Conservation (phyloP, 2,797 vertebrate species). For the Sebastes trivittatus region DNA sequence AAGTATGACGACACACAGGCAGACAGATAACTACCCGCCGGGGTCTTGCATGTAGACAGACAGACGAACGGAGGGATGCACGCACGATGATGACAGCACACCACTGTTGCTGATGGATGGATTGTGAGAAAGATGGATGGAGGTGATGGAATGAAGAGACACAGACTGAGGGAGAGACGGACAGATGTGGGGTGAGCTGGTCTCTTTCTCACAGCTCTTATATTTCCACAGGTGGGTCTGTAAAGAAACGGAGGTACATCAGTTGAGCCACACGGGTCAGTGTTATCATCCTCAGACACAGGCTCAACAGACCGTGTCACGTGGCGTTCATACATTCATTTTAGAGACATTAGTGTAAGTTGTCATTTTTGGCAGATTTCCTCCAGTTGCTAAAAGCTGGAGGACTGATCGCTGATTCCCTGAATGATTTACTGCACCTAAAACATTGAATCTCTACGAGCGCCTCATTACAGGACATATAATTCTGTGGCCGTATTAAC, state of each 20-base stretch:
- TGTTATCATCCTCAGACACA: not conserved
- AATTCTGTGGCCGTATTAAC: not conserved
- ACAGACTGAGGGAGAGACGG: conserved; percentile 75
- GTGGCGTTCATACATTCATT: not conserved
- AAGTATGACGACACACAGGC: conserved; percentile 49
- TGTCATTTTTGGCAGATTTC: not conserved
- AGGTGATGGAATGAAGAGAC: conserved; percentile 79
- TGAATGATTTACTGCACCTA: not conserved
- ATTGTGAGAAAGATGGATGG: conserved; percentile 73
- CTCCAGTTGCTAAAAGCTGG: not conserved
- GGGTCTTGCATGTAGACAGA: conserved; percentile 79
- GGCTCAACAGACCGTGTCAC: not conserved
- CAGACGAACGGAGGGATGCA: conserved; percentile 72
- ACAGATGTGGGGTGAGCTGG: conserved; percentile 70
- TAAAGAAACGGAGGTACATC: conserved; percentile 69
- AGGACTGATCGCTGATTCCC: not conserved
- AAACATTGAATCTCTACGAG: not conserved
- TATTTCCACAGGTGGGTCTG: conserved; percentile 73
- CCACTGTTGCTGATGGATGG: conserved; percentile 73
- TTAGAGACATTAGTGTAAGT: not conserved
- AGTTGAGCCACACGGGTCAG: conserved; percentile 36
- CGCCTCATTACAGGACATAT: not conserved
- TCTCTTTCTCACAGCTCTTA: conserved; percentile 65
- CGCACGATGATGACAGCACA: conserved; percentile 71
- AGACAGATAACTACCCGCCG: conserved; percentile 74